Conservation (phyloP, 2,797 vertebrate species). For the Cephalopachus bancanus region DNA sequence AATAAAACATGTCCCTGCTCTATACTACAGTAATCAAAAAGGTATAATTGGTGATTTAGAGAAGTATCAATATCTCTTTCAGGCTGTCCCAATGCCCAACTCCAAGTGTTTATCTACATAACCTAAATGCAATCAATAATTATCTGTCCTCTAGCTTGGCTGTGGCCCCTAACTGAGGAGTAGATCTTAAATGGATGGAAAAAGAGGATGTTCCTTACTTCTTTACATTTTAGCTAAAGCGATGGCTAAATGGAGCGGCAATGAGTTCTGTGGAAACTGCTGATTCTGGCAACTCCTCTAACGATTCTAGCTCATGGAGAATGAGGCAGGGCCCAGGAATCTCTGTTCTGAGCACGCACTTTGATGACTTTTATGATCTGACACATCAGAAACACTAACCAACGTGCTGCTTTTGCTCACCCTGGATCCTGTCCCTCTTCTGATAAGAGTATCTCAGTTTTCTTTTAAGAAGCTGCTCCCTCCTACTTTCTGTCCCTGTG, state of each 20-base stretch:
- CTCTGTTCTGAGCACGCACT: constrained; percentile 24
- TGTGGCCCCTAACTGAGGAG: neutral
- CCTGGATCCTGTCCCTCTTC: neutral
- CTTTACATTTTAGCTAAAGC: constrained; percentile 34
- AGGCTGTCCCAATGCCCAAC: constrained; percentile 5
- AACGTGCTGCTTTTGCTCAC: constrained; percentile 20
- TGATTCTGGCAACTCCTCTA: neutral
- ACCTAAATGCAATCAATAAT: neutral
- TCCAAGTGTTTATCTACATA: constrained; percentile 25
- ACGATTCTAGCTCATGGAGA: constrained; percentile 30
- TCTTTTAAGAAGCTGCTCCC: constrained; percentile 40
- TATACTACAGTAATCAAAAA: neutral
- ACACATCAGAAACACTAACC: neutral
- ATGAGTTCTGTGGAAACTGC: constrained; percentile 16
- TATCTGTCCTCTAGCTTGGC: neutral
- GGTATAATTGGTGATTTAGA: neutral
- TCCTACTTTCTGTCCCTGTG: neutral
- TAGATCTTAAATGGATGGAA: neutral
- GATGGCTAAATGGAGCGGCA: neutral
- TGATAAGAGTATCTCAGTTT: neutral
- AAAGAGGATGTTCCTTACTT: constrained; percentile 43
- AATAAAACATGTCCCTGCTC: constrained; percentile 51
- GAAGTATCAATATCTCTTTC: constrained; percentile 20
- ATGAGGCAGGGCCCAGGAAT: neutral
- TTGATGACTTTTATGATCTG: constrained; percentile 22